These are phyloP conservation scores for Fundulus diaphanus DNA, from an alignment of 2,797 vertebrate species.

Conservation along the genomic window DNA sequence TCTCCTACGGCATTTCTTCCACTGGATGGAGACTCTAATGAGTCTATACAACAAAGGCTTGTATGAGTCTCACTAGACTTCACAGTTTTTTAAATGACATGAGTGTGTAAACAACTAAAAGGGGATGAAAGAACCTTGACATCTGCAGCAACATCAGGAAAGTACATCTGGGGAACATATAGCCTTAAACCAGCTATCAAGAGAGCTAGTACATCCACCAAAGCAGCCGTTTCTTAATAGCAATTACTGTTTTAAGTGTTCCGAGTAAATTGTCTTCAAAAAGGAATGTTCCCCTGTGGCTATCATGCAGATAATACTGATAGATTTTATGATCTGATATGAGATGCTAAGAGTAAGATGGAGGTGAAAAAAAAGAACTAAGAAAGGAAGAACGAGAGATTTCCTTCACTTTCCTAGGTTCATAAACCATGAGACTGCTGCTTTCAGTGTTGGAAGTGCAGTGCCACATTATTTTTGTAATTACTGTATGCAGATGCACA, in stretches of 20 bases:
- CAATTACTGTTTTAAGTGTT: constrained; percentile 60
- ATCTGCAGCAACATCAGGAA: constrained; percentile 25
- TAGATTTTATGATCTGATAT: constrained; percentile 58
- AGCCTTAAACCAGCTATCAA: constrained; percentile 40
- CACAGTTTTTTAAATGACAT: constrained; percentile 4
- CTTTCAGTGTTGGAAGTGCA: constrained; percentile 34
- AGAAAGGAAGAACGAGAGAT: constrained; percentile 32
- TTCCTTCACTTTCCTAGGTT: constrained; percentile 30
- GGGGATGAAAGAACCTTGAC: constrained; percentile 13
- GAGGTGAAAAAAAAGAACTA: constrained; percentile 42
- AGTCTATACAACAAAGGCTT: constrained; percentile 6
- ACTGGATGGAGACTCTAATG: constrained; percentile 11
- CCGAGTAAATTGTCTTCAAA: constrained; percentile 55
- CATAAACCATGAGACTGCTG: constrained; percentile 45
- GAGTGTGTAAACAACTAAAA: constrained; percentile 24
- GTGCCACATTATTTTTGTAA: constrained; percentile 41
- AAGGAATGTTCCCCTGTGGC: constrained; percentile 58
- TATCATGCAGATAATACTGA: constrained; percentile 55
- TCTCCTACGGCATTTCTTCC: constrained; percentile 19
- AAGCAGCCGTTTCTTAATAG: constrained; percentile 56
- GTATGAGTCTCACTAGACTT: constrained; percentile 27
- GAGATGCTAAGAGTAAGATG: constrained; percentile 34
- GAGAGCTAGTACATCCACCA: constrained; percentile 38
- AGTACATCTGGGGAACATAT: constrained; percentile 34
- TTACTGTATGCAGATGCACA: constrained; percentile 32